Base-by-base conservation (phyloP, 2,797 vertebrate genomes). In the Sebastes cheni region DNA sequence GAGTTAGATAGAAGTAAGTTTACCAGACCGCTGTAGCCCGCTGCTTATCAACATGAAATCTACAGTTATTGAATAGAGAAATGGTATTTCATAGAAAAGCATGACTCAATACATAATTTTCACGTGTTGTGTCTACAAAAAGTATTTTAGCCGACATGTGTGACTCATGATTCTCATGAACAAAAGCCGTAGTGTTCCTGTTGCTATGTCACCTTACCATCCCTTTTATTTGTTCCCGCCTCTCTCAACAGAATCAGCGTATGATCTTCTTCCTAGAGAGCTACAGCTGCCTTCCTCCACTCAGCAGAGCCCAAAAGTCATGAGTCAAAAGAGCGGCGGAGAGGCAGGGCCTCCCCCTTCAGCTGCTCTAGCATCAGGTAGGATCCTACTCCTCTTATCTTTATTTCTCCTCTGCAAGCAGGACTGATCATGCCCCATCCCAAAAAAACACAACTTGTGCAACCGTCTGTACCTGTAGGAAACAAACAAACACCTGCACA, bases 281-380 rank as follows among this genome's bases (percentile, higher is more conserved):
- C 95, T 99, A 93, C 98, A 97, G 95, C 96, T 98, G 92, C 96
- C 97, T 89, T 95, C 95, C 91, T 96, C 95, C 91, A 95, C 93
- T 93, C 97, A 97, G 90, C 96, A 95, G 91, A 96, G 93, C 84
- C 93, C 94, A 93, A 95, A 96, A 94, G 95, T 96, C 95, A 99
- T 99, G 98, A 99, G 98, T 96, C 98, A 99, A 96, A 98, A 97
- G 88, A 99, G 98, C 2, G 98, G 97, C 64, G 98, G 98, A 82
- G 98, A 98, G 96, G 97, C 97, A 39, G 97, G 97, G 72, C 97
- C 97, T 94, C 97, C 97, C 88, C 96, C 96, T 92, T 95, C 97
- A 84, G 96, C 96, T 91, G 95, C 97, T 88, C 93, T 97, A 84
- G 95, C 97, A 95, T 97, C 97, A 96, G 98, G 98, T 99, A 98